Conservation (phyloP, 2,888 invertebrate species). For the Acanthosoma haemorrhoidale region DNA sequence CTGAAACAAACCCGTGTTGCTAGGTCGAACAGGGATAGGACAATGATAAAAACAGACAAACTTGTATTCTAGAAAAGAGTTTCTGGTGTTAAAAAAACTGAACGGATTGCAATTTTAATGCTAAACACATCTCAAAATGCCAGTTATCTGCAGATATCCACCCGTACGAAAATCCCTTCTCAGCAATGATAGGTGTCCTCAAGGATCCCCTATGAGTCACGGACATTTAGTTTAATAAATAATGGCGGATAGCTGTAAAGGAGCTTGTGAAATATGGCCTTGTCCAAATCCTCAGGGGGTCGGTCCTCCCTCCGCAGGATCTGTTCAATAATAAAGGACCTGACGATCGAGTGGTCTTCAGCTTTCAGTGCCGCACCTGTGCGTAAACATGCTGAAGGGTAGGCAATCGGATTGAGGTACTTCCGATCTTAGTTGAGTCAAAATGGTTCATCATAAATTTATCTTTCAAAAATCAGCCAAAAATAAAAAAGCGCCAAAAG, state of each 20-base stretch:
- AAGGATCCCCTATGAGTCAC: neutral
- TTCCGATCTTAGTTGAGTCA: too few relatives aligned
- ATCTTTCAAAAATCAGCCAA: too few relatives aligned
- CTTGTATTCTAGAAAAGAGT: too few relatives aligned
- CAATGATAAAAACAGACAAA: too few relatives aligned
- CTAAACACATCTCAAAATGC: neutral
- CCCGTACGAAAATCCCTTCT: too few relatives aligned
- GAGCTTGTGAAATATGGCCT: slow-evolving; percentile 19
- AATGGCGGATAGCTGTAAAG: neutral
- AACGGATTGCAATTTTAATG: neutral
- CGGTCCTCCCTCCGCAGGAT: neutral
- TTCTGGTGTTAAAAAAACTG: neutral
- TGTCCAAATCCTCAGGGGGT: neutral
- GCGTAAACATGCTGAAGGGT: too few relatives aligned
- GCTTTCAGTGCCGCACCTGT: neutral
- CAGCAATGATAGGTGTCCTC: neutral
- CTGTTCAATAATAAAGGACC: slow-evolving; percentile 2
- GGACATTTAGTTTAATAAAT: slow-evolving; percentile 22
- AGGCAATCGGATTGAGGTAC: too few relatives aligned
- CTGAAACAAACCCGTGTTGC: too few relatives aligned
- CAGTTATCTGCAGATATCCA: too few relatives aligned
- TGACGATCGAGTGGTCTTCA: neutral
- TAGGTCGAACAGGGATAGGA: too few relatives aligned
- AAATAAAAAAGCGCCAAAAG: too few relatives aligned
- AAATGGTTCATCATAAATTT: too few relatives aligned